These are phyloP conservation scores for Podarcis siculus DNA, from an alignment of 2,797 vertebrate genomes.

Conservation along the genomic window DNA sequence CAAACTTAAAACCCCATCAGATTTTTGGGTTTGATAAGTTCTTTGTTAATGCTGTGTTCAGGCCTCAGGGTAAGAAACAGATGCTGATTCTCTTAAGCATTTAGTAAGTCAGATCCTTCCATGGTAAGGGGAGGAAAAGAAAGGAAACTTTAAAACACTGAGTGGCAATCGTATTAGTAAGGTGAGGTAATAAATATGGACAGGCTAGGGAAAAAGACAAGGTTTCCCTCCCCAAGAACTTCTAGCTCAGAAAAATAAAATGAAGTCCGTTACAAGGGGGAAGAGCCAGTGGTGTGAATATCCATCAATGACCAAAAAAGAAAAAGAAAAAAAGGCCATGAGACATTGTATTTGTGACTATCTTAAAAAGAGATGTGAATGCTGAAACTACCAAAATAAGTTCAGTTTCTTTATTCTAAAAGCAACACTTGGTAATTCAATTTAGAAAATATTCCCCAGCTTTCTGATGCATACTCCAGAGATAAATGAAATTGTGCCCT, in stretches of 20 bases:
- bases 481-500: too few species aligned
- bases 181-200: not conserved
- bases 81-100: not conserved
- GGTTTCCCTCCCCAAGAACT: too few species aligned
- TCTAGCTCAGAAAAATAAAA: not conserved
- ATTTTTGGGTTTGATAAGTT: constrained; percentile 27
- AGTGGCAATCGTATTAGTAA: not conserved
- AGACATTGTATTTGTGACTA: not conserved
- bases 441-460: not conserved
- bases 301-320: not conserved
- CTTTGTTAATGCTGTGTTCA: not conserved
- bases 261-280: constrained; percentile 14
- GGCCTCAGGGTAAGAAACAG: not conserved
- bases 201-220: not conserved
- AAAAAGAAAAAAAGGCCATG: not conserved
- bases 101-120: not conserved
- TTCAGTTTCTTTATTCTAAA: not conserved
- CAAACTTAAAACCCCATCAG: constrained; percentile 49
- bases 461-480: not conserved
- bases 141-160: not conserved
- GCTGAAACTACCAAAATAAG: not conserved
- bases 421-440: not conserved
- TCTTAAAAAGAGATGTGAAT: not conserved
- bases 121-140: not conserved
- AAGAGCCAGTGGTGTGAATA: not conserved